These are phyloP conservation scores for Setophaga petechia DNA, from an alignment of 2,113 vertebrate genomes.

Conservation along the genomic window DNA sequence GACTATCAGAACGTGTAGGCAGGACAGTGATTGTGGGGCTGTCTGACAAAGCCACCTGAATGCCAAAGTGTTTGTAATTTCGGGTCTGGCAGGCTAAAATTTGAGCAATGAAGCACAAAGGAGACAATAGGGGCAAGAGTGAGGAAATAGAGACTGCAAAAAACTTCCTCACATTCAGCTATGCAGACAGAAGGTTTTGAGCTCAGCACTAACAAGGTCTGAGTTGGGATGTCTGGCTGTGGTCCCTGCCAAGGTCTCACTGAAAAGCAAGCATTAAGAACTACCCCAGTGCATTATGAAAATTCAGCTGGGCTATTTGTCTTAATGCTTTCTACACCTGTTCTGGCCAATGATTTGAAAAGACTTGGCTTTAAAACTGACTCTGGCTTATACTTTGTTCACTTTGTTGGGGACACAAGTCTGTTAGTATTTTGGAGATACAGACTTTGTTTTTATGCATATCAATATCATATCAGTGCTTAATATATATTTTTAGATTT, in stretches of 20 bases:
- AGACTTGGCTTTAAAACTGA: background rate
- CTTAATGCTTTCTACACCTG: slow-evolving; percentile 19
- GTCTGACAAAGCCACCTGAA: background rate
- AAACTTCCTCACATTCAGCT: background rate
- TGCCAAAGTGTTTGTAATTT: background rate
- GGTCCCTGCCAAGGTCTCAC: background rate
- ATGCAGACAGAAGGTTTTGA: background rate
- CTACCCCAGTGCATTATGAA: background rate
- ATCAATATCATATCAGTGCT: background rate
- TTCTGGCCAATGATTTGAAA: background rate
- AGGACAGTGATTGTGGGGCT: background rate
- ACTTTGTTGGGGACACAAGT: background rate
- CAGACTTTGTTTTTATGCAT: background rate
- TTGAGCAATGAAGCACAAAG: background rate
- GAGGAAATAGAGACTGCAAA: background rate
- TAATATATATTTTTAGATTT: background rate
- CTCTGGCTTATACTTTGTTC: background rate
- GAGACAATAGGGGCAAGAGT: background rate
- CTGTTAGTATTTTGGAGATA: background rate
- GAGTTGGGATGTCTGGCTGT: slow-evolving; percentile 2
- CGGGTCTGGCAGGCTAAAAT: background rate
- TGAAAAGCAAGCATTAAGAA: background rate
- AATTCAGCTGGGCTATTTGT: slow-evolving; percentile 21
- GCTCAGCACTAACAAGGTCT: background rate
- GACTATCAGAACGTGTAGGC: background rate